Evolutionary conservation across 2,888 invertebrate genomes (phyloP).

Genomic region (Drosophila longiperda): DNA sequence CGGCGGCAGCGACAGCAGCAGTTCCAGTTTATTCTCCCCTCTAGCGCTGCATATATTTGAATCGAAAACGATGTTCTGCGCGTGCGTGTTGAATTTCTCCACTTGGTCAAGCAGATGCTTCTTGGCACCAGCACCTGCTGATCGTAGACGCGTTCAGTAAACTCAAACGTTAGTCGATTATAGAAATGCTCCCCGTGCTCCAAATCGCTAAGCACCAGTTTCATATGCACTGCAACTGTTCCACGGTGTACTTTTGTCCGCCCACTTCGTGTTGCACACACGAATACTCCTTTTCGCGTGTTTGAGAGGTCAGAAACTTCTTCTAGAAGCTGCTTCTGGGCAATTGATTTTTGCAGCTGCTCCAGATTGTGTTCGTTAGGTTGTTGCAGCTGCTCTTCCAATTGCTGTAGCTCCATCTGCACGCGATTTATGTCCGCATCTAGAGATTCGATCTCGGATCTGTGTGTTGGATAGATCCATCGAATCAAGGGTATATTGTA

Average conservation of each 20-base stretch:
- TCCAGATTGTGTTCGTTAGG: slow-evolving; percentile 54
- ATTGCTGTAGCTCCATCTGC: slow-evolving; percentile 38
- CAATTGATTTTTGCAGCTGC: slow-evolving; percentile 22
- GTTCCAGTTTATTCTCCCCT: slow-evolving; percentile 49
- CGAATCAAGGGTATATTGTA: slow-evolving; percentile 51
- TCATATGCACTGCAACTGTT: slow-evolving; percentile 68
- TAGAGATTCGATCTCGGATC: slow-evolving; percentile 45
- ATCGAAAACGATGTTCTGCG: slow-evolving; percentile 63
- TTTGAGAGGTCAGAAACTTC: slow-evolving; percentile 42
- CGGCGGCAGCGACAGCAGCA: slow-evolving; percentile 59
- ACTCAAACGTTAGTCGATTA: slow-evolving; percentile 64
- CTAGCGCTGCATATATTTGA: slow-evolving; percentile 47
- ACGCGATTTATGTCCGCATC: slow-evolving; percentile 59
- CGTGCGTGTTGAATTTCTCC: slow-evolving; percentile 65
- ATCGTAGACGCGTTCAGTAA: slow-evolving; percentile 67
- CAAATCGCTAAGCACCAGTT: slow-evolving; percentile 63
- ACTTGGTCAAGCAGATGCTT: slow-evolving; percentile 74
- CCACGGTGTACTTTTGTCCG: slow-evolving; percentile 54
- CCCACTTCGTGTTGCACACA: slow-evolving; percentile 55
- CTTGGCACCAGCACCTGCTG: slow-evolving; percentile 77
- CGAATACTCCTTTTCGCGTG: slow-evolving; percentile 13
- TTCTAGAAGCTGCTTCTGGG: slow-evolving; percentile 55
- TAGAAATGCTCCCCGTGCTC: slow-evolving; percentile 66
- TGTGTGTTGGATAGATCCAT: slow-evolving; percentile 47
- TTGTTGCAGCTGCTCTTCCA: slow-evolving; percentile 53